phyloP scores from a whole-genome alignment of 2,797 vertebrate genomes.

The Urocyon cinereoargenteus region DNA sequence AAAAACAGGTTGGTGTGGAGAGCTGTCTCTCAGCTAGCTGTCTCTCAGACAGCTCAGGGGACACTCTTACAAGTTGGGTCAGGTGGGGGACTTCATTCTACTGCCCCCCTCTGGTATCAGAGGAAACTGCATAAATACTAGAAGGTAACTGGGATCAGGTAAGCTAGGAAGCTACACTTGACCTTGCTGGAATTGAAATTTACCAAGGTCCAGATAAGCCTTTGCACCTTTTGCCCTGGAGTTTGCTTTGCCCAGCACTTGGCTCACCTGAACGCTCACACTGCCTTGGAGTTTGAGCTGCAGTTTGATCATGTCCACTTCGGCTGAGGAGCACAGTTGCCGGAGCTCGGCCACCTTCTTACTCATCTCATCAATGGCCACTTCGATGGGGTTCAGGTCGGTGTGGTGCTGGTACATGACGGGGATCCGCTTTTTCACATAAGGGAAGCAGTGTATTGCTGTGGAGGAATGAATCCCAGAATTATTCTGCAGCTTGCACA shows the following conservation, averaged over 20 bases:
- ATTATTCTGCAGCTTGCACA: accelerated
- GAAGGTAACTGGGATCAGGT: background rate
- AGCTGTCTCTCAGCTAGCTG: background rate
- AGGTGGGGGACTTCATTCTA: background rate
- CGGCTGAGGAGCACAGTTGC: slow-evolving; percentile 93
- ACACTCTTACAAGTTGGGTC: background rate
- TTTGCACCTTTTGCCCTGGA: accelerated
- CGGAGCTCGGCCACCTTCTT: slow-evolving; percentile 95
- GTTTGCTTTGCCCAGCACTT: accelerated
- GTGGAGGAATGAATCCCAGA: background rate
- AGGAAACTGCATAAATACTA: background rate
- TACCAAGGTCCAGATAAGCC: background rate
- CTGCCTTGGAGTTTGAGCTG: slow-evolving; percentile 98
- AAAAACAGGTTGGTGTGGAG: background rate
- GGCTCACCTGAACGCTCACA: slow-evolving; percentile 96
- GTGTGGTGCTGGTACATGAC: slow-evolving; percentile 99
- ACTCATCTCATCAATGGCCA: slow-evolving; percentile 99
- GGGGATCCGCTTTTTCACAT: slow-evolving; percentile 97
- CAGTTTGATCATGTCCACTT: slow-evolving; percentile 98
- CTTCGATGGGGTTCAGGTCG: slow-evolving; percentile 98
- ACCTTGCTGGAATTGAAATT: background rate
- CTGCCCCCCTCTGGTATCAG: background rate
- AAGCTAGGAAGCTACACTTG: background rate
- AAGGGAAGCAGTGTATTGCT: slow-evolving; percentile 98
- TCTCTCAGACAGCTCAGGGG: background rate